Percentiles rank a stretch among this genome's conserved stretches.
phyloP scores from a whole-genome alignment of 2,113 vertebrate genomes.

The Sterrhoptilus dennistouni region DNA sequence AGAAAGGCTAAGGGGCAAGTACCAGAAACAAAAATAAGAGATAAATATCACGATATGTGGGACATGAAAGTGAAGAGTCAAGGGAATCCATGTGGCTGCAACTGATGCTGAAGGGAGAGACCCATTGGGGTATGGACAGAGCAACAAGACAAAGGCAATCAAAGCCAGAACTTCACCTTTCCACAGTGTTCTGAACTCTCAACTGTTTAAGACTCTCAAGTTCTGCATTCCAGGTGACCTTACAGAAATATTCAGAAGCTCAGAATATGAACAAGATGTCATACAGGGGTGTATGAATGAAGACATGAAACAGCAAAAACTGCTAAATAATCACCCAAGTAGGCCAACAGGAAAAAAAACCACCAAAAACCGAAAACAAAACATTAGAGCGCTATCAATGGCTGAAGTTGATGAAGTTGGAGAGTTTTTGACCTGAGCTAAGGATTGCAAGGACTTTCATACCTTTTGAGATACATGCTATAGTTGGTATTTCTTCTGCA shows the following conservation, averaged over 20 bases:
- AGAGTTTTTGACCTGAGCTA: background rate
- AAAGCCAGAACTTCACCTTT: background rate
- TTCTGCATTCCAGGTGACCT: background rate
- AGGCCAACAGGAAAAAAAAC: background rate
- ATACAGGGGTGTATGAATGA: background rate
- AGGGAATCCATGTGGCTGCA: background rate
- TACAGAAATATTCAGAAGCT: background rate
- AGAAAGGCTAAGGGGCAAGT: background rate
- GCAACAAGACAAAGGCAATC: background rate
- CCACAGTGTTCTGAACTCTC: background rate
- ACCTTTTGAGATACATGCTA: background rate
- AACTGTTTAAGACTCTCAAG: background rate
- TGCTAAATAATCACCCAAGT: background rate
- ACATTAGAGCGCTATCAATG: background rate
- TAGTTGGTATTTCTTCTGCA: background rate
- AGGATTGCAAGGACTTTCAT: background rate
- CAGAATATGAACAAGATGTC: background rate
- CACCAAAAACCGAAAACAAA: no score
- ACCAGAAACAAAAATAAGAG: background rate
- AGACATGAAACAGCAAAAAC: background rate
- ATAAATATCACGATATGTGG: background rate
- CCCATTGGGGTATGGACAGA: background rate
- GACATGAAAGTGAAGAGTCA: background rate
- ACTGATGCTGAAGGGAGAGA: background rate
- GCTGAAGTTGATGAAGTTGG: background rate